Evolutionary conservation across 2,113 vertebrate genomes (phyloP).

Genomic region (Willisornis vidua): DNA sequence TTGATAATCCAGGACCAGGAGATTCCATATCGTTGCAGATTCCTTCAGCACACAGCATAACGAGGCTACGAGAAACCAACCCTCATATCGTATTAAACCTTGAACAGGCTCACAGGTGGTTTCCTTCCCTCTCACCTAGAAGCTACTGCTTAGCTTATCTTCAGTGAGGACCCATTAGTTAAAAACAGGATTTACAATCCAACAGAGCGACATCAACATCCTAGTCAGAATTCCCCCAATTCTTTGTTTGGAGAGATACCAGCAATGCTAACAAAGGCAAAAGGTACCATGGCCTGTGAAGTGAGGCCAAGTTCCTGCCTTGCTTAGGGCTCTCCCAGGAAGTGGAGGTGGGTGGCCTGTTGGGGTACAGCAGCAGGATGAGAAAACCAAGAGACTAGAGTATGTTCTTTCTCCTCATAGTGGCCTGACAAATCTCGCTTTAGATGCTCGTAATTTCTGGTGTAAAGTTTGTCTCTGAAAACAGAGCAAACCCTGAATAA

Average conservation of each 20-base stretch:
- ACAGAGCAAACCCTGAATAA: neutral
- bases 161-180: neutral
- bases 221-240: conserved; percentile 14
- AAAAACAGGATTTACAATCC: neutral
- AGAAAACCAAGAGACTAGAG: neutral
- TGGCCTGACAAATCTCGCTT: neutral
- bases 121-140: conserved; percentile 13
- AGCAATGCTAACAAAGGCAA: neutral
- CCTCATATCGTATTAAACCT: neutral
- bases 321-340: neutral
- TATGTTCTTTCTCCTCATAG: neutral
- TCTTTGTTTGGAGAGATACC: neutral
- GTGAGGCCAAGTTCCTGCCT: neutral
- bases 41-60: no score
- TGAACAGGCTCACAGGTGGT: neutral
- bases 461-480: neutral
- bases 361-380: neutral
- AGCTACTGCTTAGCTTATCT: conserved; percentile 16
- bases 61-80: no score
- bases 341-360: neutral
- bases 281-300: neutral
- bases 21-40: no score
- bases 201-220: neutral
- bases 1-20: no score
- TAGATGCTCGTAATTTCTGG: neutral